A percentile compares a stretch with the other conserved stretches of the same genome.
phyloP scores from a whole-genome alignment of 2,888 invertebrate genomes.

The Dendrolimus houi region DNA sequence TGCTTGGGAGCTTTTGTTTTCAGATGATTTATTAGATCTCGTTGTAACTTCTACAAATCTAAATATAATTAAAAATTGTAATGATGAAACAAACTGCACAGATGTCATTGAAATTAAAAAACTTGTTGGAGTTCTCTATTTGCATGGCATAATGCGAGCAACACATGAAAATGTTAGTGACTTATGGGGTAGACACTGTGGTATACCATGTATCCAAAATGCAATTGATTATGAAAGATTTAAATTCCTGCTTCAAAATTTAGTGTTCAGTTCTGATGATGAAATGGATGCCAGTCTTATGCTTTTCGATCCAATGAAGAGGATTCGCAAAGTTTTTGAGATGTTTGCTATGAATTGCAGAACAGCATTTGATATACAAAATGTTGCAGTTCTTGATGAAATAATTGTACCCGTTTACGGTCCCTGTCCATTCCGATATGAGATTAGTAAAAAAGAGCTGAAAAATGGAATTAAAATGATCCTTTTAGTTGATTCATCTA shows the following conservation, averaged over 20 bases:
- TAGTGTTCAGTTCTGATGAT: slow-evolving; percentile 41
- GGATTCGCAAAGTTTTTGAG: slow-evolving; percentile 60
- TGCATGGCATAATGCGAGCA: slow-evolving; percentile 59
- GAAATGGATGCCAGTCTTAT: slow-evolving; percentile 34
- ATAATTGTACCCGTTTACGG: slow-evolving; percentile 57
- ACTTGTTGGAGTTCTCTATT: slow-evolving; percentile 59
- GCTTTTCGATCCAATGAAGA: slow-evolving; percentile 51
- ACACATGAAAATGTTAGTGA: slow-evolving; percentile 51
- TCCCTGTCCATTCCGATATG: slow-evolving; percentile 60
- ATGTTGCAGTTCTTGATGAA: slow-evolving; percentile 56
- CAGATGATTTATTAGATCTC: slow-evolving; percentile 55
- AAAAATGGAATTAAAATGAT: slow-evolving; percentile 58
- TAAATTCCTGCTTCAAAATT: slow-evolving; percentile 49
- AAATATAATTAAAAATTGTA: slow-evolving; percentile 35
- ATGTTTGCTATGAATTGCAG: slow-evolving; percentile 64
- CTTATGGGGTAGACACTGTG: slow-evolving; percentile 53
- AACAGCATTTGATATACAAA: slow-evolving; percentile 42
- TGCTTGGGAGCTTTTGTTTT: slow-evolving; percentile 58
- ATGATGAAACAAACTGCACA: slow-evolving; percentile 24
- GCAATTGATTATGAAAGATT: slow-evolving; percentile 56
- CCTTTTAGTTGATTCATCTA: slow-evolving; percentile 51
- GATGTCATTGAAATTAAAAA: slow-evolving; percentile 51
- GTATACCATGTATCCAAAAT: slow-evolving; percentile 40
- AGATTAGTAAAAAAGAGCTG: slow-evolving; percentile 49
- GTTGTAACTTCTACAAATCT: slow-evolving; percentile 60